Percentiles rank a stretch among this genome's conserved stretches.
Conservation (phyloP, 1,140 invertebrate genomes). For the Ceratina japonica region DNA sequence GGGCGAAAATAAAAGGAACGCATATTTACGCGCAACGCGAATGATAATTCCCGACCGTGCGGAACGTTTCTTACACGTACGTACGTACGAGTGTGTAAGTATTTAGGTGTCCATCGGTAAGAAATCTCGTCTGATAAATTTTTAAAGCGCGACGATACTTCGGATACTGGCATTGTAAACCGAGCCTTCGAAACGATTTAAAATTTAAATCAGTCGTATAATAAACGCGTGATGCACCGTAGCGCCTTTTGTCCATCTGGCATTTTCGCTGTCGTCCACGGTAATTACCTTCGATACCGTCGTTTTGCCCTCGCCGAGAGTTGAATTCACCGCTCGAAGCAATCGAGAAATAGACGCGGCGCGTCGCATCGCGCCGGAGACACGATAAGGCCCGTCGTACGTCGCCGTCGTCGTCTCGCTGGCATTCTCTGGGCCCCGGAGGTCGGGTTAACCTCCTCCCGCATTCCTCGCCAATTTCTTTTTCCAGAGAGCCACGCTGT, state of each 20-base stretch:
- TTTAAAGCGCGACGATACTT: neutral
- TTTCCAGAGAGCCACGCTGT: conserved; percentile 5
- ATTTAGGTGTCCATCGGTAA: no score
- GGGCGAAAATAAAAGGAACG: neutral
- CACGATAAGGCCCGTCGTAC: conserved; percentile 48
- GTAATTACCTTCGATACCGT: conserved; percentile 40
- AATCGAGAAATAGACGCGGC: conserved; percentile 50
- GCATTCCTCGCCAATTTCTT: conserved; percentile 58
- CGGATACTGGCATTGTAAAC: neutral
- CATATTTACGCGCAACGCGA: conserved; percentile 16
- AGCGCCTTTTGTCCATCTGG: conserved; percentile 23
- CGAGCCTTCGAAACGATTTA: neutral
- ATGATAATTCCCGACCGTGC: neutral
- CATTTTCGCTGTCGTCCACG: conserved; percentile 11
- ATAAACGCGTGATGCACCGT: no score
- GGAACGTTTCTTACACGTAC: conserved; percentile 6
- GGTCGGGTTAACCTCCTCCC: conserved; percentile 22
- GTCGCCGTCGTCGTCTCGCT: conserved; percentile 8
- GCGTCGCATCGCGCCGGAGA: neutral
- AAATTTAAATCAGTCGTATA: neutral
- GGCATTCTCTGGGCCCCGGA: conserved; percentile 32
- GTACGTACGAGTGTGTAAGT: neutral
- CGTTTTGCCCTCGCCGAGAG: conserved; percentile 12
- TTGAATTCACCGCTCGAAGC: conserved; percentile 58
- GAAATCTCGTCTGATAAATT: conserved; percentile 19